Evolutionary conservation across 2,888 invertebrate species (phyloP), one percentile per base, ranked within the genome.

Genomic region (Chaetoderma sp.): DNA sequence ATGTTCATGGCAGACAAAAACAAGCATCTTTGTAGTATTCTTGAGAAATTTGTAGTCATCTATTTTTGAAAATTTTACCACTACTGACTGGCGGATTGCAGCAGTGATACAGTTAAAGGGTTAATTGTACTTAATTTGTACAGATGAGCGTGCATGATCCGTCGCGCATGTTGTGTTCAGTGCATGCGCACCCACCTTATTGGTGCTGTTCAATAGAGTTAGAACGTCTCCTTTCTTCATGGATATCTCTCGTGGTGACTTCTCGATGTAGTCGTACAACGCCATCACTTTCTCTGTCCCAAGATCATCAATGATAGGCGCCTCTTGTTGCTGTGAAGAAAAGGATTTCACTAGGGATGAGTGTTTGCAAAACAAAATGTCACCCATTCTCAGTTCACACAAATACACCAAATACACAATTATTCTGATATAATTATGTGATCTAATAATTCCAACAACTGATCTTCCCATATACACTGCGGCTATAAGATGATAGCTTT

Each of bases 161-260:
- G n/a, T n/a, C n/a, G n/a, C n/a, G n/a, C n/a, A n/a, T n/a, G n/a
- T n/a, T n/a, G n/a, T n/a, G n/a, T 2, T 4, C 2, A 42, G 3
- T 42, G 2, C 2, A 42, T 18, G 21, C 4, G 4, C 23, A 36
- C 57, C 56, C 71, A 92, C 93, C 91, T 99, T 98, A 88, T 99
- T 99, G 87, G 96, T 96, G 6, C 97, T 96, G 88, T 99, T 99
- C 67, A 99, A 91, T 6, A 99, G 91, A 0, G 98, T 97, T 67
- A 99, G 90, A 33, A 98, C 93, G 84, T 99, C 99, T 27, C 98
- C 98, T 81, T 99, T 96, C 89, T 98, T 99, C 96, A 99, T 99
- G 65, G 98, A 98, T 2, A 99, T 98, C 87, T 99, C 99, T 33
- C 99, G 91, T 0, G 99, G 99, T 0, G 96, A 96, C 88, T 99